Evolutionary conservation across 2,113 vertebrate species (phyloP), one percentile per base, ranked within the genome.

Genomic region (Dolichallabes microphthalmus): DNA sequence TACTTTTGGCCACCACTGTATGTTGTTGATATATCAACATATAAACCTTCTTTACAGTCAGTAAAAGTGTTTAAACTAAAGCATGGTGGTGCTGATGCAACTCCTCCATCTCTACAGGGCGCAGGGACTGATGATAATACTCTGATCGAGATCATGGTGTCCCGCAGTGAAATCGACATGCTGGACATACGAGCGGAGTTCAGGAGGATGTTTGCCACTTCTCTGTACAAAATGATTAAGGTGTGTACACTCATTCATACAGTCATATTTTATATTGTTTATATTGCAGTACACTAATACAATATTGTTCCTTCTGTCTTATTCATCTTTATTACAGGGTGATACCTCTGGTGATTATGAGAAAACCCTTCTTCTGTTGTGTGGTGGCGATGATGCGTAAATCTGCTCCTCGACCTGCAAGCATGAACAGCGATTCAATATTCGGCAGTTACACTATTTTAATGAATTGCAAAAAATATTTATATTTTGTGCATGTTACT

Each of bases 281-380:
- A 17, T 52, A 73, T 35, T 32, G 20, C n/a, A 66, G 13, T 0
- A 81, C 22, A 50, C 27, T 9, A 17, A 64, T 53, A 9, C 11
- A 73, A 35, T 27, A 52, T 78, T 15, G 13, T 19, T 58, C 60
- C 80, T 15, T 64, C 2, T 52, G 11, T 53, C n/a, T 64, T 10
- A 8, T 20, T 45, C 4, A 13, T 80, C 25, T 71, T 69, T 55
- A 17, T 55, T 35, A 53, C 93, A 99, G 98, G 93, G 94, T 25
- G 98, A 99, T 61, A 95, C 96, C 0, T 88, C 95, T 2, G 97
- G 98, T 13, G 96, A 99, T 95, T 98, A 96, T 87, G 94, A 95
- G 89, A 99, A 97, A 87, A 90, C 96, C 0, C 93, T 98, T 73
- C 93, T 98, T 81, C 89, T 95, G 80, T 93, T 99, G 91, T 99